A percentile compares a stretch with the other conserved stretches of the same genome.
Conservation (phyloP, 2,113 vertebrate genomes). For the Lycocorax pyrrhopterus region DNA sequence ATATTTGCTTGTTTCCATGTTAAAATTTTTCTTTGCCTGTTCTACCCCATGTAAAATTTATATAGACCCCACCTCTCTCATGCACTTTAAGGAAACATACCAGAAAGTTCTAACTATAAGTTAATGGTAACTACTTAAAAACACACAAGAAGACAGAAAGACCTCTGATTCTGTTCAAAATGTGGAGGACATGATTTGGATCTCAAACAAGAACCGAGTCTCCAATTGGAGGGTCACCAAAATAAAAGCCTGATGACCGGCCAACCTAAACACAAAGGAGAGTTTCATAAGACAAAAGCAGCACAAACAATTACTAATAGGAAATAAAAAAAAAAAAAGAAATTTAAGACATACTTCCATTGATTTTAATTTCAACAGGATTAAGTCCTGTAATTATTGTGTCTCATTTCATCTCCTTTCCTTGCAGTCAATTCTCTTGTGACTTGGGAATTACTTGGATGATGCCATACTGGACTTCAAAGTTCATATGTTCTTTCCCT, state of each 20-base stretch:
- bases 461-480: neutral
- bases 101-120: neutral
- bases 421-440: neutral
- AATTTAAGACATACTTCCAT: neutral
- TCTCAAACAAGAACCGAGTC: neutral
- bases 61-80: neutral
- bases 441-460: neutral
- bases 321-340: neutral
- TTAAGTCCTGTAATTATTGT: neutral
- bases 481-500: neutral
- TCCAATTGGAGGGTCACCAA: neutral
- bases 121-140: neutral
- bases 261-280: neutral
- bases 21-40: neutral
- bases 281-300: neutral
- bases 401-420: neutral
- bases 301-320: neutral
- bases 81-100: neutral
- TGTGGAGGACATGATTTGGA: neutral
- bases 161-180: neutral
- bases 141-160: neutral
- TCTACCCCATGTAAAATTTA: neutral
- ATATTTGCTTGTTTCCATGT: neutral
- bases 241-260: neutral
- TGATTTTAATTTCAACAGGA: neutral